Evolutionary conservation across 1,140 invertebrate genomes (phyloP).

Genomic region (Xylocopa sonorina): DNA sequence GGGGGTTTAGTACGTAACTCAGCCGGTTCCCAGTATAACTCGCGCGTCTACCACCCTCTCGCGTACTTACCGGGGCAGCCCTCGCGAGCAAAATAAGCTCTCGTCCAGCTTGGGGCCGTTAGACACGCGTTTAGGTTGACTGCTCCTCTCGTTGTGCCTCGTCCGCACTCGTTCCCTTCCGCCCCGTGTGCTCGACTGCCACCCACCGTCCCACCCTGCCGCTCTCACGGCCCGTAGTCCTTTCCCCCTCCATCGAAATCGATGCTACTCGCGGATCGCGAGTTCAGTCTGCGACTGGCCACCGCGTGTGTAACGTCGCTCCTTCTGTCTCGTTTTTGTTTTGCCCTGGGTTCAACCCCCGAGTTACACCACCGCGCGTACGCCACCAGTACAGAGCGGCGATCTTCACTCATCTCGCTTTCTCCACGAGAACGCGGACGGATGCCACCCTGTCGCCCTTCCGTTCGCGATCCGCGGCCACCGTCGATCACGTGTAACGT

Average conservation of each 20-base stretch:
- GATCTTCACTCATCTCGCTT: too few species aligned
- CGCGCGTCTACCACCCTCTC: neutral
- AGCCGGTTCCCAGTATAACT: neutral
- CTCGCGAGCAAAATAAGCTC: conserved; percentile 44
- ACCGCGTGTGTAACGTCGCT: conserved; percentile 66
- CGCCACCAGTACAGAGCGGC: too few species aligned
- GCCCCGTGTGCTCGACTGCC: conserved; percentile 55
- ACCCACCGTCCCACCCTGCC: conserved; percentile 27
- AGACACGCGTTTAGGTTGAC: conserved; percentile 50
- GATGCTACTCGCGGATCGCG: conserved; percentile 71
- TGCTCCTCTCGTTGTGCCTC: conserved; percentile 58
- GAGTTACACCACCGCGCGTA: too few species aligned
- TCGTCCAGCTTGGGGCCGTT: conserved; percentile 34
- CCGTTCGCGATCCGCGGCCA: neutral
- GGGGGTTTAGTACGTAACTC: neutral
- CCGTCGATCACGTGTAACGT: conserved; percentile 19
- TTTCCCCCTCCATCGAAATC: conserved; percentile 69
- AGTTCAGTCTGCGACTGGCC: conserved; percentile 72
- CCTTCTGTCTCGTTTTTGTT: conserved; percentile 24
- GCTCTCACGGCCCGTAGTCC: conserved; percentile 50
- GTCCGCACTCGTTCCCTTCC: conserved; percentile 44
- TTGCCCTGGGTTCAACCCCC: neutral
- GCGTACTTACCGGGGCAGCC: conserved; percentile 20
- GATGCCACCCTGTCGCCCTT: neutral
- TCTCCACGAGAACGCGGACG: neutral